Evolutionary conservation across 2,888 invertebrate species (phyloP), one percentile per base, ranked within the genome.

Genomic region (Caenorhabditis uteleia): DNA sequence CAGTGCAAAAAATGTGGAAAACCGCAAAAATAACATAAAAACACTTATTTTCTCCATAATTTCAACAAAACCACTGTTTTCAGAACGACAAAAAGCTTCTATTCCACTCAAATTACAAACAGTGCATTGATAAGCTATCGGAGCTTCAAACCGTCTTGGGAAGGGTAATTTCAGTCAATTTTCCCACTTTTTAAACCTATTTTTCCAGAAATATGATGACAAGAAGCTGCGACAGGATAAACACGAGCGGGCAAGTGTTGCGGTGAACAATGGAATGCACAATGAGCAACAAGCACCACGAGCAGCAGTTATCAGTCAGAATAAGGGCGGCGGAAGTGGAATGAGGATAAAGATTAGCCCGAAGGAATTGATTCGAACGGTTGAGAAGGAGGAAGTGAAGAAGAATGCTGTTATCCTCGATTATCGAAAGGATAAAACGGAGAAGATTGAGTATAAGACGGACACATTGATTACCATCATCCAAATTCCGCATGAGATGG

Each of bases 371-470:
- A 43, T 71, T 34, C 25, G 68, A 20, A 46, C 45, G 26, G 53
- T 69, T 8, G 60, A 68, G 25, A 50, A 44, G 3, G 60, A 64
- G 3, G 27, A 23, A 21, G 44, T 49, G 16, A 56, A 57, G 43
- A 64, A 64, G 34, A 68, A 59, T 29, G 68, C 68, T 2, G 29
- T 68, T 7, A 64, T 68, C 26, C 48, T 68, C 18, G 67, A 67
- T 43, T 56, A 42, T 25, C 20, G 65, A 16, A 16, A 48, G 40
- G 38, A 61, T 29, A 54, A 61, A 44, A 40, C 46, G 2, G 55
- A 58, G n/a, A n/a, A 36, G 1, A 62, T 68, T 33, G 29, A 20
- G 21, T 68, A 60, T 34, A 31, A 34, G 26, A 68, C 47, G 21
- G 58, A 58, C 18, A 54, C 25, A 16, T 21, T 55, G 36, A 62